Evolutionary conservation across 53 echinoderm and acorn worm genomes (phyloP).

Genomic region (Zoroaster sp.): DNA sequence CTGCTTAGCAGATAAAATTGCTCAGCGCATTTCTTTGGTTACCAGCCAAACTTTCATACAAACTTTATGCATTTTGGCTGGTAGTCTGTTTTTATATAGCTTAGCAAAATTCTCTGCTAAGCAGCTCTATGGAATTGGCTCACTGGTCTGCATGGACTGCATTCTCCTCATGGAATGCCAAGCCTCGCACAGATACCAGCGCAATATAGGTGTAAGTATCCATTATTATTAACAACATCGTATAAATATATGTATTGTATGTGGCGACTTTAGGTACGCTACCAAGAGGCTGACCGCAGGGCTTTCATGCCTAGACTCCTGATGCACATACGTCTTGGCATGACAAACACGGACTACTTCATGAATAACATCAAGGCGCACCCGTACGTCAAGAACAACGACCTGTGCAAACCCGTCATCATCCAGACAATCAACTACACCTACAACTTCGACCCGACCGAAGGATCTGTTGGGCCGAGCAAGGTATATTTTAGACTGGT

Average conservation of each 20-base stretch:
- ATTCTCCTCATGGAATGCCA: no score
- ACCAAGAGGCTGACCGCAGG: constrained; percentile 67
- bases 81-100: no score
- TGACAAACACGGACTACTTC: constrained; percentile 99
- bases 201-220: no score
- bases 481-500: constrained; percentile 24
- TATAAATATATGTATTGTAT: background rate
- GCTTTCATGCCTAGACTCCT: constrained; percentile 68
- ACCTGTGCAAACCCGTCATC: constrained; percentile 76
- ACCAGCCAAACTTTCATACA: no score
- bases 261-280: background rate
- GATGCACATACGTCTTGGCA: constrained; percentile 87
- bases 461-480: constrained; percentile 23
- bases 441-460: constrained; percentile 82
- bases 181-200: no score
- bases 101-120: no score
- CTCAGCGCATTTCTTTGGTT: no score
- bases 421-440: constrained; percentile 96
- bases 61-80: no score
- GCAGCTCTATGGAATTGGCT: no score
- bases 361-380: constrained; percentile 98
- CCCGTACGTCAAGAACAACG: constrained; percentile 77
- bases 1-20: no score
- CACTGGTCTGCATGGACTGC: no score
- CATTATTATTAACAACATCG: no score